Percentiles rank a stretch among this genome's conserved stretches.
These are phyloP conservation scores for Rhingia rostrata DNA, from an alignment of 2,888 invertebrate species.

Conservation along the genomic window DNA sequence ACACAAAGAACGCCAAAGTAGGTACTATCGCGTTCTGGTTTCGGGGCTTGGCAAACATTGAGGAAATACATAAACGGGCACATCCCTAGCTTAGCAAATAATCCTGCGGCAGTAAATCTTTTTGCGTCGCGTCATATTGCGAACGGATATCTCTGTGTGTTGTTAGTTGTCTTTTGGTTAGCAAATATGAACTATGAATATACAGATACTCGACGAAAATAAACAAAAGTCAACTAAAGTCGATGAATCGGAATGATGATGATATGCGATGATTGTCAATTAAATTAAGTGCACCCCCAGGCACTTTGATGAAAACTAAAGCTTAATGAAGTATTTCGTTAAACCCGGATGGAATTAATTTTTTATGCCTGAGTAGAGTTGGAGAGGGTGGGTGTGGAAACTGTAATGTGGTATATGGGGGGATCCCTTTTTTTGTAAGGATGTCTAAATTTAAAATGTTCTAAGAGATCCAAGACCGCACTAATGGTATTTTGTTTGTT, in stretches of 20 bases:
- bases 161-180: conserved; percentile 52
- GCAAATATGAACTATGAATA: conserved; percentile 56
- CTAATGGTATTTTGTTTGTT: no score
- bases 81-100: conserved; percentile 64
- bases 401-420: not conserved
- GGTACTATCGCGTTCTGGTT: conserved; percentile 35
- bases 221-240: conserved; percentile 59
- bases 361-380: conserved; percentile 38
- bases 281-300: conserved; percentile 83
- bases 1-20: conserved; percentile 46
- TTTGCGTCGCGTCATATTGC: conserved; percentile 29
- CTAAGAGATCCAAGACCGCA: not conserved
- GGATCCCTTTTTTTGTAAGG: not conserved
- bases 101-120: conserved; percentile 37
- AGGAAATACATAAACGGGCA: conserved; percentile 32
- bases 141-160: conserved; percentile 35
- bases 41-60: conserved; percentile 63
- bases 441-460: no score
- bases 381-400: not conserved
- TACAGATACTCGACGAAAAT: conserved; percentile 21
- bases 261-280: conserved; percentile 79
- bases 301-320: conserved; percentile 75
- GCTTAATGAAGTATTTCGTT: conserved; percentile 47
- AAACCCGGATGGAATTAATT: conserved; percentile 54
- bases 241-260: conserved; percentile 60